These are phyloP conservation scores for Rhombomys opimus DNA, from an alignment of 2,113 vertebrate genomes.

Conservation along the genomic window DNA sequence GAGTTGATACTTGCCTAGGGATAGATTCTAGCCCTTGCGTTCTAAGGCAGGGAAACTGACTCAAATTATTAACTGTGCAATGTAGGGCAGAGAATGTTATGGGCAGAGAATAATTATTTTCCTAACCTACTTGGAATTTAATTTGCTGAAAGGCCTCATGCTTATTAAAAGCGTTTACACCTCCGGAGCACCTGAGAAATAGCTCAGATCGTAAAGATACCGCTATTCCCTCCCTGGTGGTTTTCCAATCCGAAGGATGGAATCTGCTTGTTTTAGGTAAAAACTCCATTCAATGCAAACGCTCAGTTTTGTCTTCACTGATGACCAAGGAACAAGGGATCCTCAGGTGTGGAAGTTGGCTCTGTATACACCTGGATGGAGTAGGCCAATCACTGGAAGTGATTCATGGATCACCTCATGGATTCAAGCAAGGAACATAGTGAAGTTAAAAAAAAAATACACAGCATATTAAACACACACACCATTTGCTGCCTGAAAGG, in stretches of 20 bases:
- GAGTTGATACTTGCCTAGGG: background rate
- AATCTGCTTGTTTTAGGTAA: constrained; percentile 11
- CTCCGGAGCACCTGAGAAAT: background rate
- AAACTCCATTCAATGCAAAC: background rate
- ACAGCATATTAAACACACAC: background rate
- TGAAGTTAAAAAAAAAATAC: background rate
- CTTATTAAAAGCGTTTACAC: constrained; percentile 26
- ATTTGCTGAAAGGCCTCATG: background rate
- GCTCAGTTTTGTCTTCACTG: background rate
- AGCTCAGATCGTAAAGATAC: constrained; percentile 19
- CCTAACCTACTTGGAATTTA: constrained; percentile 44
- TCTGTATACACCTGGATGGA: background rate
- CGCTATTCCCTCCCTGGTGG: background rate
- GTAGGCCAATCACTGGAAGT: background rate
- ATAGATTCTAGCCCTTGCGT: background rate
- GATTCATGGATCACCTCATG: too few relatives aligned
- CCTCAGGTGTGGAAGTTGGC: background rate
- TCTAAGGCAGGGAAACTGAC: background rate
- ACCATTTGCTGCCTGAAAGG: background rate
- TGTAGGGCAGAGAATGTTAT: background rate
- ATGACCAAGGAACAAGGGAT: background rate
- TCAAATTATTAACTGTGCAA: background rate
- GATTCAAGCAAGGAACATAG: background rate
- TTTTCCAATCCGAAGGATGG: background rate
- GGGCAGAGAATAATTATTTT: background rate